Conservation (phyloP, 2,797 vertebrate species). For the Sandelia bainsii region DNA sequence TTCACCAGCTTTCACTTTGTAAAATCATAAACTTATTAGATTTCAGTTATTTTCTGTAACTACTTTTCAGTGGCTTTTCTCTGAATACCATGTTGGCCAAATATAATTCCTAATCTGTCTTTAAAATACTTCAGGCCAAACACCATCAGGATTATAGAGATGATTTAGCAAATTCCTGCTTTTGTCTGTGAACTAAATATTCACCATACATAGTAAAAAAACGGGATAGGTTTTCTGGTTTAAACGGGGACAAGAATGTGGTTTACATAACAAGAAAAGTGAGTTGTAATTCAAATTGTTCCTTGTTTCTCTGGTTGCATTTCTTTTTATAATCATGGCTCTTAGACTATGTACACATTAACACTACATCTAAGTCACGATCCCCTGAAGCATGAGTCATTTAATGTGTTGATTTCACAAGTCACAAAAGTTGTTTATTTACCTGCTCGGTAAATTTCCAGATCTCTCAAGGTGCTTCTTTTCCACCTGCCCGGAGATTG, state of each 20-base stretch:
- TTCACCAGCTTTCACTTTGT: not conserved
- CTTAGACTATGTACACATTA: not conserved
- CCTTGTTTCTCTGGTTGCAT: not conserved
- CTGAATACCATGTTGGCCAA: not conserved
- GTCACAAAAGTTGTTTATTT: not conserved
- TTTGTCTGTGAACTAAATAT: not conserved
- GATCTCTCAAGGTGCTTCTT: not conserved
- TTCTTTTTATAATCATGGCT: not conserved
- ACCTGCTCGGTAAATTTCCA: not conserved
- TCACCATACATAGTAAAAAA: not conserved
- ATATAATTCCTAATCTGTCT: slow-evolving; percentile 2
- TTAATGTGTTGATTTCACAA: slow-evolving; percentile 12
- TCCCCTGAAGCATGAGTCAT: not conserved
- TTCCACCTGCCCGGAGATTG: slow-evolving; percentile 9
- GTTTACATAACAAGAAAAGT: not conserved
- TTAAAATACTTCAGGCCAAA: not conserved
- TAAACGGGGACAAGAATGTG: not conserved
- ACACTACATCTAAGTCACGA: not conserved
- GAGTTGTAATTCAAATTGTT: not conserved
- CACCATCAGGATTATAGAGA: not conserved
- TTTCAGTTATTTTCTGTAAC: slow-evolving; percentile 2
- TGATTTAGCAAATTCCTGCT: not conserved
- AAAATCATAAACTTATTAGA: not conserved
- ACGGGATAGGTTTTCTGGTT: not conserved
- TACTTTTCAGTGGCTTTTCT: slow-evolving; percentile 22